Conservation (phyloP, 2,113 vertebrate species). For the Beaufortia kweichowensis region DNA sequence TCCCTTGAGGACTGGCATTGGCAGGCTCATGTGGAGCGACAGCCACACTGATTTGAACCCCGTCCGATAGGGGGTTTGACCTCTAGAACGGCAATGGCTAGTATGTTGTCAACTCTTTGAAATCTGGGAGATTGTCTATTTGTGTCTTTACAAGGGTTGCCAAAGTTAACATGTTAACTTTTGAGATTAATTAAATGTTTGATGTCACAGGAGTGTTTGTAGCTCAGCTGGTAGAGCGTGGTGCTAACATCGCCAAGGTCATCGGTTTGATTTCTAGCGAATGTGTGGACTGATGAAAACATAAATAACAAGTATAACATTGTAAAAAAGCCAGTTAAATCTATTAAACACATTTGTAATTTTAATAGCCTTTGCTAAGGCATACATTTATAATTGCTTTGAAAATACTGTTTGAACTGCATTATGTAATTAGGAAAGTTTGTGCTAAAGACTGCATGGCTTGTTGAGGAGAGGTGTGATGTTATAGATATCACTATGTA, state of each 20-base stretch:
- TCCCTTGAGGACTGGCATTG: slow-evolving; percentile 11
- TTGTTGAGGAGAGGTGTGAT: not conserved
- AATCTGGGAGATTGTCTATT: not conserved
- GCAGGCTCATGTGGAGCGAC: slow-evolving; percentile 10
- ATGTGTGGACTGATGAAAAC: too few relatives aligned
- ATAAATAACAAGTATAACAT: too few relatives aligned
- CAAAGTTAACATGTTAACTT: not conserved
- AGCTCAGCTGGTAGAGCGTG: too few relatives aligned
- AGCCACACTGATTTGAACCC: not conserved
- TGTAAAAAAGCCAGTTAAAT: not conserved
- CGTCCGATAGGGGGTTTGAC: not conserved
- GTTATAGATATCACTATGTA: too few relatives aligned
- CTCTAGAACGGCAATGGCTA: not conserved
- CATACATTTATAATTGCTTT: too few relatives aligned
- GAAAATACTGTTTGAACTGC: too few relatives aligned
- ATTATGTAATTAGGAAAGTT: too few relatives aligned
- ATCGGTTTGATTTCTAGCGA: not conserved
- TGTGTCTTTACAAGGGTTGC: not conserved
- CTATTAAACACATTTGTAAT: not conserved
- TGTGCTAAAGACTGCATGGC: not conserved
- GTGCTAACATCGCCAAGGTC: not conserved
- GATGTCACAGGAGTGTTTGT: too few relatives aligned
- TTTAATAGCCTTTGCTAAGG: too few relatives aligned
- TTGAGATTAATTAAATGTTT: not conserved
- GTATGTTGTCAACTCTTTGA: not conserved